Conservation (phyloP, 2,888 invertebrate genomes). For the Megamerina dolium region DNA sequence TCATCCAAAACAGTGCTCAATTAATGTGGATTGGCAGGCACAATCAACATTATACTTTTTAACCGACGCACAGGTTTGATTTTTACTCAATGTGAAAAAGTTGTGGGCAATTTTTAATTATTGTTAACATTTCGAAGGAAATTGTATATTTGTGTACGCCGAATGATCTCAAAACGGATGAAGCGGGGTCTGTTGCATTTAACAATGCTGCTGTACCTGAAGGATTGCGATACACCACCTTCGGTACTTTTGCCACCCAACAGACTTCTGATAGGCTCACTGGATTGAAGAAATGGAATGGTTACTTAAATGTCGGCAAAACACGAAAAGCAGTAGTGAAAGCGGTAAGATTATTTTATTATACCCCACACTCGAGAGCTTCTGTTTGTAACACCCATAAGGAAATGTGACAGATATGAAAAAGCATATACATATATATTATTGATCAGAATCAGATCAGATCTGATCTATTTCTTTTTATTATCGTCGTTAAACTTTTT, state of each 20-base stretch:
- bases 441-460: too few species aligned
- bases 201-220: slow-evolving; percentile 28
- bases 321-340: slow-evolving; percentile 48
- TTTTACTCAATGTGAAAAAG: not conserved
- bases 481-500: too few species aligned
- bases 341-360: slow-evolving; percentile 46
- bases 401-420: too few species aligned
- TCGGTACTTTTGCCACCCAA: slow-evolving; percentile 49
- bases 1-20: slow-evolving; percentile 49
- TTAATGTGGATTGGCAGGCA: slow-evolving; percentile 55
- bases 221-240: slow-evolving; percentile 47
- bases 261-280: slow-evolving; percentile 31
- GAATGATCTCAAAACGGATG: slow-evolving; percentile 47
- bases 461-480: too few species aligned
- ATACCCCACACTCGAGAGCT: too few species aligned
- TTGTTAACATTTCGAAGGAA: slow-evolving; percentile 43
- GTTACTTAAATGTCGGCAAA: slow-evolving; percentile 45
- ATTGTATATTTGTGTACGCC: slow-evolving; percentile 49
- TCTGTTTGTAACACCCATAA: not conserved
- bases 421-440: too few species aligned
- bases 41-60: slow-evolving; percentile 59
- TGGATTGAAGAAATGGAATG: slow-evolving; percentile 14
- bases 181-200: slow-evolving; percentile 44
- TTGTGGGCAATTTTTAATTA: slow-evolving; percentile 2
- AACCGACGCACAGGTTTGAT: slow-evolving; percentile 54